A percentile compares a stretch with the other conserved stretches of the same genome.
These are phyloP conservation scores for Diogma glabrata DNA, from an alignment of 2,888 invertebrate genomes.

Conservation along the genomic window DNA sequence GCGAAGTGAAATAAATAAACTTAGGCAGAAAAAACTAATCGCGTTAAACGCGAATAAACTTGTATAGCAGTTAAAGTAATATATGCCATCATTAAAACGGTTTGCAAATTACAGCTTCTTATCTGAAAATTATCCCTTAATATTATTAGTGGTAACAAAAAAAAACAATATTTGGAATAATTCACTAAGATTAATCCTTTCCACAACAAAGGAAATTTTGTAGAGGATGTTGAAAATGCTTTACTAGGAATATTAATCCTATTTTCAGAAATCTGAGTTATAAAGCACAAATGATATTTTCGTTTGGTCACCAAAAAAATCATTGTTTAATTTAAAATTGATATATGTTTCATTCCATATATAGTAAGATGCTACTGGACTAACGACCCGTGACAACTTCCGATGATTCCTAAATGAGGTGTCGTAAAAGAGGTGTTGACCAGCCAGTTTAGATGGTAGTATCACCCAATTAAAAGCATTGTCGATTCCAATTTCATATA, in stretches of 20 bases:
- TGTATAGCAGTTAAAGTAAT: constrained; percentile 49
- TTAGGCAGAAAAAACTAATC: too few relatives aligned
- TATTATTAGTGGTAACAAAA: constrained; percentile 49
- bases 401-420: constrained; percentile 64
- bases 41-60: constrained; percentile 42
- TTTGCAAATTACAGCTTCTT: constrained; percentile 38
- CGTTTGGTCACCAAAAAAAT: constrained; percentile 45
- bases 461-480: constrained; percentile 76
- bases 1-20: too few relatives aligned
- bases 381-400: constrained; percentile 67
- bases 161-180: constrained; percentile 45
- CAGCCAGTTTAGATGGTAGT: constrained; percentile 67
- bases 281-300: constrained; percentile 45
- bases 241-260: constrained; percentile 14
- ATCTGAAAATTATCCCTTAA: constrained; percentile 41
- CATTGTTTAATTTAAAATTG: constrained; percentile 27
- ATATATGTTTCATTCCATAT: constrained; percentile 41
- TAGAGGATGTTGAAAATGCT: constrained; percentile 16
- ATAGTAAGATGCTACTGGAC: constrained; percentile 71
- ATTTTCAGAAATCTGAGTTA: constrained; percentile 34
- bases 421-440: constrained; percentile 76
- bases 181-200: constrained; percentile 50
- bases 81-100: constrained; percentile 49
- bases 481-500: constrained; percentile 85
- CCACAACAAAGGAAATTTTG: constrained; percentile 29